Evolutionary conservation across 2,888 invertebrate species (phyloP), one percentile per base, ranked within the genome.

Genomic region (Mesorhabditis spiculigera): DNA sequence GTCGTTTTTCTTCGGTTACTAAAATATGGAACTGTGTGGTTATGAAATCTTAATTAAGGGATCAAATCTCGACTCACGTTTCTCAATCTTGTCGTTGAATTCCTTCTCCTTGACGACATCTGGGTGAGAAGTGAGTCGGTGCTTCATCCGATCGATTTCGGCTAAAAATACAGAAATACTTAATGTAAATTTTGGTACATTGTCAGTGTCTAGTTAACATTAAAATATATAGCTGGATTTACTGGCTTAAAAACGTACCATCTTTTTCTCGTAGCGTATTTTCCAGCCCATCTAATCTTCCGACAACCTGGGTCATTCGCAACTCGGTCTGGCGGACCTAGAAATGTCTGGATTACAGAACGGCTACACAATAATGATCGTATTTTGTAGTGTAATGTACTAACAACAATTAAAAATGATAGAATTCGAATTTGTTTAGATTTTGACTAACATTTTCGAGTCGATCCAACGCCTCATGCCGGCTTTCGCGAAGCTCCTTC

Each of bases 231-330:
- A 50, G 3, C 58, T 50, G 8, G 58, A n/a, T 50, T 50, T 28
- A 3, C 28, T 1, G 3, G 58, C 3, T 13, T 1, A 50, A 50
- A 50, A 3, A 50, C 58, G 8, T n/a, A 50, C 58, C n/a, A n/a
- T 98, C 97, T 88, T 96, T 97, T 87, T 98, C 98, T 88, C 94
- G 94, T 68, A 98, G 89, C 68, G 95, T 89, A 86, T 96, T 96
- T 89, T 98, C 98, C 77, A 97, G 89, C 87, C 95, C 95, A 89
- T 98, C 97, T 86, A 97, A 93, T 94, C 97, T 71, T 6, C 82
- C 80, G 5, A 78, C 71, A 16, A 84, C 67, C 66, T 84, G 82
- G 8, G 75, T 70, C n/a, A 74, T 75, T 13, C 74, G 69, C 41
- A 73, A 65, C 58, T 81, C 79, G 13, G 73, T 69, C 45, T 78